Evolutionary conservation across 2,113 vertebrate species (phyloP).

Genomic region (Pitta sordida): DNA sequence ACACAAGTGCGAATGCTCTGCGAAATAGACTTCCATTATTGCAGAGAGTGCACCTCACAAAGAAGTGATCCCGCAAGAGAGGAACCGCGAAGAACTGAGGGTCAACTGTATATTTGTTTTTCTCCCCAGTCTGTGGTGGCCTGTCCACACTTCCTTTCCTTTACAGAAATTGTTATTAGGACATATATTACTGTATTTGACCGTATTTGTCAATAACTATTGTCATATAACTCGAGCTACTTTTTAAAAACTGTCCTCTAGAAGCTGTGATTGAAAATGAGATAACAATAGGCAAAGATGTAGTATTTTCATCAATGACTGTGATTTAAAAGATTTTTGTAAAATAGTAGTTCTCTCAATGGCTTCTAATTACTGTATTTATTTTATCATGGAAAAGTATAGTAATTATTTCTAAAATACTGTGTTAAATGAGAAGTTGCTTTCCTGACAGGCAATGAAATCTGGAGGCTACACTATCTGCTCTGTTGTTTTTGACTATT

Average conservation of each 20-base stretch:
- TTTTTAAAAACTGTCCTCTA: not conserved
- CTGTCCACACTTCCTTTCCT: not conserved
- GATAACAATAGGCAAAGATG: not conserved
- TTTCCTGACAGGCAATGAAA: not conserved
- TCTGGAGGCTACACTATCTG: not conserved
- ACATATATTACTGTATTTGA: not conserved
- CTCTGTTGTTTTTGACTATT: not conserved
- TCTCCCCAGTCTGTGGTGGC: accelerated
- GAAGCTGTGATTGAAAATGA: not conserved
- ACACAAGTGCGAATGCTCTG: too few species aligned
- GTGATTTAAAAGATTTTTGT: not conserved
- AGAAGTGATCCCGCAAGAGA: too few species aligned
- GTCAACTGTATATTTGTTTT: too few species aligned
- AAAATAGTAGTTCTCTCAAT: not conserved
- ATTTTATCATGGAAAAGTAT: not conserved
- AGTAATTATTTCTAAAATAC: not conserved
- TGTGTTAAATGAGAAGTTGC: not conserved
- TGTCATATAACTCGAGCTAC: not conserved
- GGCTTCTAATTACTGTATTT: not conserved
- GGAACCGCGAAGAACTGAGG: too few species aligned
- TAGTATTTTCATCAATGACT: not conserved
- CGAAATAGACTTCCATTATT: too few species aligned
- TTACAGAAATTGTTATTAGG: not conserved
- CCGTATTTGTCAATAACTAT: too few species aligned
- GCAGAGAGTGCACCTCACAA: too few species aligned